Evolutionary conservation across 2,113 vertebrate species (phyloP), one percentile per base, ranked within the genome.

Genomic region (Trematomus loennbergii): DNA sequence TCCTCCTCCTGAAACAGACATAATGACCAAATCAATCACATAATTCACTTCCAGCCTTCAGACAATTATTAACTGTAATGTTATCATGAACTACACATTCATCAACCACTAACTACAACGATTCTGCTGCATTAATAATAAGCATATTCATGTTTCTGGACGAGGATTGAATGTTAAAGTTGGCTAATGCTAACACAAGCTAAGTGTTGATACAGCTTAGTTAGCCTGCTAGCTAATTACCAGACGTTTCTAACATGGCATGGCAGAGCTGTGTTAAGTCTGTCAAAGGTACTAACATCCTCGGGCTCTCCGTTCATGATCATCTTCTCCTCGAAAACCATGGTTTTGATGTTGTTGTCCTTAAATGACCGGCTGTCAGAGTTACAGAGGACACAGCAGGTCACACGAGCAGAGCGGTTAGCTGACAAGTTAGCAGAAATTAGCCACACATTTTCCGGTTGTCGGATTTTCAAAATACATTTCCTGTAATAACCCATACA

Each of bases 321-420:
- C 93, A 90, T 90, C 87, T 95, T 94, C 57, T 95, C 89, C 43
- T 95, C 95, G 13, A 89, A 90, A 82, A 94, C 95, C 95, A 95
- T 95, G 68, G 66, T 87, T 87, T 45, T 0, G 20, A 0, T 8
- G 18, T 1, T 68, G 12, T 61, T 80, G 81, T 79, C 20, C 84
- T 78, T 53, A 64, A 16, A 15, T 55, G 57, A 70, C 64, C 63
- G 60, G 54, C 64, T 83, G 52, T 71, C 48, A 75, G 48, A 29
- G 52, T 5, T n/a, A 2, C 1, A 20, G 86, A 93, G 91, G 93
- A 91, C 91, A 87, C 80, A 0, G 7, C 85, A 89, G 91, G 87
- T 92, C 89, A 91, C 17, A 70, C 9, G 0, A 15, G 57, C 3
- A 2, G 25, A 20, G 29, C 43, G 4, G 63, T 13, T 3, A 50